These are phyloP conservation scores for Trachops cirrhosus DNA, from an alignment of 2,797 vertebrate species.

Conservation along the genomic window DNA sequence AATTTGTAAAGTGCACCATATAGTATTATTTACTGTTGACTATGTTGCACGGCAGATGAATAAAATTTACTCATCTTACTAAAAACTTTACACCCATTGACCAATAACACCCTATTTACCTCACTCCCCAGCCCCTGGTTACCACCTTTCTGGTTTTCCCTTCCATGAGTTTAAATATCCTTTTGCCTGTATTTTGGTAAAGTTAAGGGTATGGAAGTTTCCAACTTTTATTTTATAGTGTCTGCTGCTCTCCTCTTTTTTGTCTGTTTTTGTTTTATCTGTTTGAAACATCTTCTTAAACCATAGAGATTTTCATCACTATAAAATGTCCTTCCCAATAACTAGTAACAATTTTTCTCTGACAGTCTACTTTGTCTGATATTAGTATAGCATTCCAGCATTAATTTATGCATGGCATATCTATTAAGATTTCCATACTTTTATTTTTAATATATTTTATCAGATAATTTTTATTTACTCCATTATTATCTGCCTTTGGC, in stretches of 20 bases:
- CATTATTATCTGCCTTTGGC: background rate
- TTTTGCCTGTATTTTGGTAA: background rate
- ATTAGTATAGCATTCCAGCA: background rate
- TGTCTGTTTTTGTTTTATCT: background rate
- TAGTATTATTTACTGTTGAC: background rate
- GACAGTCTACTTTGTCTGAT: background rate
- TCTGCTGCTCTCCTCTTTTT: background rate
- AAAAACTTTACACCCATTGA: background rate
- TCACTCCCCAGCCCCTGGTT: background rate
- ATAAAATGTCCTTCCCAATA: background rate
- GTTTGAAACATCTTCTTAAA: background rate
- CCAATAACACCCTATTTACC: background rate
- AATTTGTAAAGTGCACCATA: background rate
- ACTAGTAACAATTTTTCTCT: background rate
- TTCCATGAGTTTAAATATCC: background rate
- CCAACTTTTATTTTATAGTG: background rate
- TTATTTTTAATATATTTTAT: background rate
- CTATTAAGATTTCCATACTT: background rate
- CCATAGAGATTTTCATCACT: background rate
- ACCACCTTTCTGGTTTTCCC: background rate
- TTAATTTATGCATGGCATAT: background rate
- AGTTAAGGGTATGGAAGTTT: background rate
- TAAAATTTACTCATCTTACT: background rate
- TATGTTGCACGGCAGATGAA: background rate
- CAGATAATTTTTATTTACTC: background rate